Conservation (phyloP, 2,113 vertebrate species). For the Heterocephalus glaber region DNA sequence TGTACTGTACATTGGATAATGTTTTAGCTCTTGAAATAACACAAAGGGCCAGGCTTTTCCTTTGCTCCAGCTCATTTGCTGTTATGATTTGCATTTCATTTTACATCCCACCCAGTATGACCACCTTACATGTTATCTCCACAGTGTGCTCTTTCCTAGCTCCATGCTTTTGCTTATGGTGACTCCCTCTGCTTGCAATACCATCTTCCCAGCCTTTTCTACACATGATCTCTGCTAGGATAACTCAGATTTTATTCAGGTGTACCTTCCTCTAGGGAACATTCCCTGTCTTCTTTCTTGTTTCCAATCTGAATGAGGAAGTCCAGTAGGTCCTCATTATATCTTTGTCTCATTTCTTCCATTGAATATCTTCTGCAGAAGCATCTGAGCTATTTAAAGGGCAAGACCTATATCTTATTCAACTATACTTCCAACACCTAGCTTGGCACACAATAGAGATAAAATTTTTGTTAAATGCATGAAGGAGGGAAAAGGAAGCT, state of each 20-base stretch:
- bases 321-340: neutral
- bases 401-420: neutral
- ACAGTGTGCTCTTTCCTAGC: neutral
- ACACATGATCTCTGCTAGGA: neutral
- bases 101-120: neutral
- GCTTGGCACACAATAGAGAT: neutral
- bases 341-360: conserved; percentile 19
- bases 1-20: neutral
- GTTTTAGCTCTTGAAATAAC: conserved; percentile 22
- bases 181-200: neutral
- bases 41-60: neutral
- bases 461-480: neutral
- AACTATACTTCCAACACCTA: conserved; percentile 20
- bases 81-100: conserved; percentile 36
- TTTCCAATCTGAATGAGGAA: conserved; percentile 36
- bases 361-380: neutral
- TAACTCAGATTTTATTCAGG: conserved; percentile 55
- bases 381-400: neutral
- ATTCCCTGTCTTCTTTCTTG: neutral
- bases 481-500: neutral
- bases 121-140: neutral
- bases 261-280: conserved; percentile 3
- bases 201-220: neutral
- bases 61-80: neutral
- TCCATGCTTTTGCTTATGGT: conserved; percentile 12